Evolutionary conservation across 2,888 invertebrate genomes (phyloP).

Genomic region (Catonia carolina): DNA sequence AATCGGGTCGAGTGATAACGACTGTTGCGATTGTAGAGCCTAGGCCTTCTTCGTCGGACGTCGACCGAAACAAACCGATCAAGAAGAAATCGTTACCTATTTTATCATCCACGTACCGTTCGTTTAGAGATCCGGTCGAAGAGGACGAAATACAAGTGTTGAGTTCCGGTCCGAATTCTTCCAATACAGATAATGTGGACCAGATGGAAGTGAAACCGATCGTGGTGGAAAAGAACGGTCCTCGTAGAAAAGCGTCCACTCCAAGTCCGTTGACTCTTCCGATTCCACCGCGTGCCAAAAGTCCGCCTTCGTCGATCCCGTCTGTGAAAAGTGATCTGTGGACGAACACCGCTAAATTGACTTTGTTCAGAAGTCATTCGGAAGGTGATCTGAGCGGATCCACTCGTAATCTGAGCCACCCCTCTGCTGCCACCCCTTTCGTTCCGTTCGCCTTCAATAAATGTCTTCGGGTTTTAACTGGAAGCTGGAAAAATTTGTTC

Average conservation of each 20-base stretch:
- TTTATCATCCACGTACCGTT: conserved; percentile 51
- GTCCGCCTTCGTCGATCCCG: too few relatives aligned
- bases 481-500: conserved; percentile 72
- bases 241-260: too few relatives aligned
- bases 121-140: conserved; percentile 51
- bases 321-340: conserved; percentile 38
- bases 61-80: conserved; percentile 11
- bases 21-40: too few relatives aligned
- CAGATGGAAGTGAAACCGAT: conserved; percentile 25
- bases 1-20: too few relatives aligned
- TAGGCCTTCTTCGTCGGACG: too few relatives aligned
- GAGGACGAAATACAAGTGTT: conserved; percentile 39
- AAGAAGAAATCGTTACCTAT: conserved; percentile 2
- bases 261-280: too few relatives aligned
- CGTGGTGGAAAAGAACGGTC: neutral
- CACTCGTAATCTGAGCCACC: conserved; percentile 25
- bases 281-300: too few relatives aligned
- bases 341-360: conserved; percentile 30
- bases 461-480: conserved; percentile 66
- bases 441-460: conserved; percentile 51
- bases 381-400: conserved; percentile 55
- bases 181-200: too few relatives aligned
- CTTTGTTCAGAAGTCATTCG: conserved; percentile 60
- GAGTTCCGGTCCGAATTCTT: conserved; percentile 3
- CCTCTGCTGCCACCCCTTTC: conserved; percentile 43